A percentile compares a stretch with the other conserved stretches of the same genome.
phyloP scores from a whole-genome alignment of 1,140 invertebrate genomes.

The Onthophagus taurus region DNA sequence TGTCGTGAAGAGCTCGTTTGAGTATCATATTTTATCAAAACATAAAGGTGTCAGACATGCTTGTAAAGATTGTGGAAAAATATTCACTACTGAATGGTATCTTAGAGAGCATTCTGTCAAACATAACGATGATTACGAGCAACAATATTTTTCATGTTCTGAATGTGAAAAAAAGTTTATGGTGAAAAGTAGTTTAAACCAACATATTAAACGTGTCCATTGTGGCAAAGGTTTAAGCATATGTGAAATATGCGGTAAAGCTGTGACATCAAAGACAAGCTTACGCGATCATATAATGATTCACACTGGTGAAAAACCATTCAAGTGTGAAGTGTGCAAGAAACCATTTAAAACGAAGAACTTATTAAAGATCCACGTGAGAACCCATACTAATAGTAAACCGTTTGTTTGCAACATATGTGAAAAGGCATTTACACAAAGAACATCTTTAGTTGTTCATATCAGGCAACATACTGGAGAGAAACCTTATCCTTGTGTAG shows the following conservation, averaged over 20 bases:
- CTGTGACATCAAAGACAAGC: constrained; percentile 23
- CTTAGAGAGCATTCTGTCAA: neutral
- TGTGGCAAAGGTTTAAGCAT: constrained; percentile 32
- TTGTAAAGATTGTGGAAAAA: constrained; percentile 7
- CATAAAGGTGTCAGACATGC: neutral
- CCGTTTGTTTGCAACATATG: constrained; percentile 36
- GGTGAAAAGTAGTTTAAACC: constrained; percentile 3
- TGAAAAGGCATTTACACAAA: constrained; percentile 5
- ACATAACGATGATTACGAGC: neutral
- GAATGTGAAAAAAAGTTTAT: constrained; percentile 58
- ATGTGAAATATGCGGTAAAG: constrained; percentile 35
- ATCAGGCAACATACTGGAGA: constrained; percentile 1
- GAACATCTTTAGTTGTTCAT: constrained; percentile 8
- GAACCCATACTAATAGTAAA: constrained; percentile 50
- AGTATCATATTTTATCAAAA: constrained; percentile 1
- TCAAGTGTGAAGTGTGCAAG: constrained; percentile 25
- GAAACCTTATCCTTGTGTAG: constrained; percentile 1
- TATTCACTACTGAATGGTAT: neutral
- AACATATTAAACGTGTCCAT: constrained; percentile 40
- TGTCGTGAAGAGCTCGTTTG: neutral
- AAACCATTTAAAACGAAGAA: constrained; percentile 26
- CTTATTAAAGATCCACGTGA: constrained; percentile 18
- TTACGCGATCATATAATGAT: constrained; percentile 27
- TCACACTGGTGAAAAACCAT: constrained; percentile 42
- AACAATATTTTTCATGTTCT: neutral